These are phyloP conservation scores for Drosophila kokeensis DNA, from an alignment of 2,888 invertebrate species.

Conservation along the genomic window DNA sequence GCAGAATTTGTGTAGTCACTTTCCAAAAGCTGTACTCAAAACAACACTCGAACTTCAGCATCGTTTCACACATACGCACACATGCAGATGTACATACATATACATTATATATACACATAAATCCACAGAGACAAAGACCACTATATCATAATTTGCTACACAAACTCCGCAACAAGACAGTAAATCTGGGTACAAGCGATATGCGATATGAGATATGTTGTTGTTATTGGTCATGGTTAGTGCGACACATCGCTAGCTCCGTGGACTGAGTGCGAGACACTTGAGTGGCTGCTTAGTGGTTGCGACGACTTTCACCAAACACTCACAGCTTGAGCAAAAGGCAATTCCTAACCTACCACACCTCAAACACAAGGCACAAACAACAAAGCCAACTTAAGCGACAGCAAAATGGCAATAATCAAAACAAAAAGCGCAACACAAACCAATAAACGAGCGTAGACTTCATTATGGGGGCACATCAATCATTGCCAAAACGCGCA, in stretches of 20 bases:
- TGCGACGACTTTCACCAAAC: constrained; percentile 50
- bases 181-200: constrained; percentile 36
- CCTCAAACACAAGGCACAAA: constrained; percentile 39
- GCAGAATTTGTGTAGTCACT: constrained; percentile 32
- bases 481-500: constrained; percentile 74
- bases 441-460: constrained; percentile 68
- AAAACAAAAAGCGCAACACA: constrained; percentile 73
- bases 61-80: background rate
- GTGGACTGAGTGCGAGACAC: constrained; percentile 11
- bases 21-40: constrained; percentile 49
- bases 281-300: constrained; percentile 24
- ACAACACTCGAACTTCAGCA: constrained; percentile 19
- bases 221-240: constrained; percentile 40
- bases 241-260: constrained; percentile 25
- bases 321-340: constrained; percentile 4
- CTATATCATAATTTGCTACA: constrained; percentile 55
- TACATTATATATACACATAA: background rate
- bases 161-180: constrained; percentile 40
- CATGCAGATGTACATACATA: background rate
- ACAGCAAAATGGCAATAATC: constrained; percentile 72
- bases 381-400: constrained; percentile 57
- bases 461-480: constrained; percentile 73
- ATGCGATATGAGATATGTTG: constrained; percentile 3
- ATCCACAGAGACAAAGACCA: constrained; percentile 16
- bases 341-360: constrained; percentile 74